phyloP scores from a whole-genome alignment of 1,140 invertebrate genomes.

The Dendroctonus ponderosae region DNA sequence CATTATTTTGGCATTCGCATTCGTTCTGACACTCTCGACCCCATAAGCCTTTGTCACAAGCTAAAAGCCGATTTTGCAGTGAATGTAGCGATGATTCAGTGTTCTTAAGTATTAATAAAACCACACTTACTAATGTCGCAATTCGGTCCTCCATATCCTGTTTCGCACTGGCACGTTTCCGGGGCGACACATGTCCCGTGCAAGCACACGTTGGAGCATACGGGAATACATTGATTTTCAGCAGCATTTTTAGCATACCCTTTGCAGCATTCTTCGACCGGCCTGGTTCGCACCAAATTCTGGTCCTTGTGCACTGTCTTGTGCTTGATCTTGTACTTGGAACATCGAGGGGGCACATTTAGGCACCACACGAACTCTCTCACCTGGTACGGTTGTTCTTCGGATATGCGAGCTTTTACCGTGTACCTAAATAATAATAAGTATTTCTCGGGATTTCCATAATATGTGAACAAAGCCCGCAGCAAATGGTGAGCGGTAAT shows the following conservation, averaged over 20 bases:
- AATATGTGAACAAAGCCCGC: conserved; percentile 1
- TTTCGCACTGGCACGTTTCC: conserved; percentile 81
- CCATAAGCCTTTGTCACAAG: conserved; percentile 71
- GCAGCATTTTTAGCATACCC: conserved; percentile 68
- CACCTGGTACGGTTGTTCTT: conserved; percentile 77
- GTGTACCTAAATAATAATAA: conserved; percentile 61
- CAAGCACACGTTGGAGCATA: conserved; percentile 77
- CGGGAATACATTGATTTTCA: conserved; percentile 68
- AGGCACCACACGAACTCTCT: conserved; percentile 80
- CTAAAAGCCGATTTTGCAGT: conserved; percentile 51
- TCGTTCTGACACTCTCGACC: conserved; percentile 66
- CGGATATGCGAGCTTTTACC: conserved; percentile 69
- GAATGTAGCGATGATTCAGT: too few species aligned
- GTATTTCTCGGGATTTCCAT: conserved; percentile 18
- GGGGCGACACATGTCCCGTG: conserved; percentile 84
- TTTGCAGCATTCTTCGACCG: conserved; percentile 80
- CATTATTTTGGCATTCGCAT: conserved; percentile 74
- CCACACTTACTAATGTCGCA: conserved; percentile 82
- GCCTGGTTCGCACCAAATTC: conserved; percentile 68
- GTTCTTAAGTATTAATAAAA: not conserved
- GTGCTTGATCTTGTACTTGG: conserved; percentile 78
- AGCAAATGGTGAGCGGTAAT: not conserved
- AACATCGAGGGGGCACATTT: conserved; percentile 79
- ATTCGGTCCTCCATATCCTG: conserved; percentile 54
- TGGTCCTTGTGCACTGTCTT: conserved; percentile 69